A percentile compares a stretch with the other conserved stretches of the same genome.
Conservation (phyloP, 2,113 vertebrate species). For the Gymnobelideus leadbeateri region DNA sequence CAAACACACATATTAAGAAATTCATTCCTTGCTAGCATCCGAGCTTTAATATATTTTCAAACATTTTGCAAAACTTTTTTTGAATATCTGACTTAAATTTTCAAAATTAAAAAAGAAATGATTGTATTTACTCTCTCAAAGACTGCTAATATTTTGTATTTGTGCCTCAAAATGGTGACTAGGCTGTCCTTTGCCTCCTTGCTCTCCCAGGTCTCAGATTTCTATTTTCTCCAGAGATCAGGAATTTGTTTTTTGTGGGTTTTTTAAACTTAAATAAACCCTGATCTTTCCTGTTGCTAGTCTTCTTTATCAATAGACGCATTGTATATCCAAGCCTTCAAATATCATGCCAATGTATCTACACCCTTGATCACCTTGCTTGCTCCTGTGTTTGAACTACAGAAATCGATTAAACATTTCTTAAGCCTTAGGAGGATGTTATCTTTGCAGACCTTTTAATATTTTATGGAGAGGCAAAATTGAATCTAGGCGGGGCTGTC, state of each 20-base stretch:
- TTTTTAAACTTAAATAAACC: background rate
- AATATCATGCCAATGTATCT: background rate
- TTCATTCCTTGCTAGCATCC: background rate
- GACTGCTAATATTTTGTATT: background rate
- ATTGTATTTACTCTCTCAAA: background rate
- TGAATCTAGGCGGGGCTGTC: background rate
- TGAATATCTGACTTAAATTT: background rate
- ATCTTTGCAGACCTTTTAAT: background rate
- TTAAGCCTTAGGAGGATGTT: constrained; percentile 18
- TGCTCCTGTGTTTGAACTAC: constrained; percentile 29
- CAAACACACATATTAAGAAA: background rate
- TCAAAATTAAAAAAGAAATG: background rate
- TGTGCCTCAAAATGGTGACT: background rate
- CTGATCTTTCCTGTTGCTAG: constrained; percentile 18
- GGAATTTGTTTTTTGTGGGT: background rate
- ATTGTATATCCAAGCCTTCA: background rate
- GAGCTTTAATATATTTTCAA: background rate
- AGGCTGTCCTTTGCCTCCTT: background rate
- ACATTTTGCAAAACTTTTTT: background rate
- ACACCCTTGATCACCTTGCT: background rate
- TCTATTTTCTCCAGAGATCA: background rate
- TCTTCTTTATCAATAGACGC: background rate
- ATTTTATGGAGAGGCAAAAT: background rate
- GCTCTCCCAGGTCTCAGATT: background rate
- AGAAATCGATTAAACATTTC: constrained; percentile 35